These are phyloP conservation scores for Danio jaintianensis DNA, from an alignment of 2,797 vertebrate species.

Conservation along the genomic window DNA sequence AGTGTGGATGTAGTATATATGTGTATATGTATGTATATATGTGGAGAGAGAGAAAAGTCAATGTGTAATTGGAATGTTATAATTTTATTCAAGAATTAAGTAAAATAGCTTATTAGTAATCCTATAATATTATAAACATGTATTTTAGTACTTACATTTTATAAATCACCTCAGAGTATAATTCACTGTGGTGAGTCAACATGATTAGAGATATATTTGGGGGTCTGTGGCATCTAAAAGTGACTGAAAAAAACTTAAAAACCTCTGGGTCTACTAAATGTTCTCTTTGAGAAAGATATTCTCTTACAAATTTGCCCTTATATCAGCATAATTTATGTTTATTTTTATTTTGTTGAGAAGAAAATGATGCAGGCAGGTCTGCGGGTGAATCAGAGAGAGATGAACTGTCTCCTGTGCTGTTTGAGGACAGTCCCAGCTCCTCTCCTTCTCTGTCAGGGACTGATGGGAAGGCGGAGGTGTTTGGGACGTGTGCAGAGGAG, in stretches of 20 bases:
- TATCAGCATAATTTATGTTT: background rate
- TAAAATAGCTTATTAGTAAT: too few relatives aligned
- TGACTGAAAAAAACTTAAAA: background rate
- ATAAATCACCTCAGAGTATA: too few relatives aligned
- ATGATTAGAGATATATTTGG: background rate
- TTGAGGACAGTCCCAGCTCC: slow-evolving; percentile 83
- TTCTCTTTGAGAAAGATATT: background rate
- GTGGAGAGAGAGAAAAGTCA: too few relatives aligned
- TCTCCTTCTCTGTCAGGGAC: slow-evolving; percentile 53
- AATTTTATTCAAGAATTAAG: too few relatives aligned
- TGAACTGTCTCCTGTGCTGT: slow-evolving; percentile 85
- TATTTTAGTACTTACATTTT: too few relatives aligned
- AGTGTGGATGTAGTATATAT: too few relatives aligned
- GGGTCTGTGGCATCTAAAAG: background rate
- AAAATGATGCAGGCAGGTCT: slow-evolving; percentile 39
- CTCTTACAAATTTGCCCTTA: too few relatives aligned
- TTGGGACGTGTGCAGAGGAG: slow-evolving; percentile 90
- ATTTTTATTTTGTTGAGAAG: slow-evolving; percentile 57
- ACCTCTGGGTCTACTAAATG: background rate
- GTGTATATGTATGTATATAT: too few relatives aligned
- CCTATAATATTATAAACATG: too few relatives aligned
- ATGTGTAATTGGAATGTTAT: too few relatives aligned
- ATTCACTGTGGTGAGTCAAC: too few relatives aligned
- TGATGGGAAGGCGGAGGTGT: slow-evolving; percentile 72
- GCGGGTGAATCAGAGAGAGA: slow-evolving; percentile 52